These are phyloP conservation scores for Allolobophora icterica DNA, from an alignment of 2,888 invertebrate genomes.

Conservation along the genomic window DNA sequence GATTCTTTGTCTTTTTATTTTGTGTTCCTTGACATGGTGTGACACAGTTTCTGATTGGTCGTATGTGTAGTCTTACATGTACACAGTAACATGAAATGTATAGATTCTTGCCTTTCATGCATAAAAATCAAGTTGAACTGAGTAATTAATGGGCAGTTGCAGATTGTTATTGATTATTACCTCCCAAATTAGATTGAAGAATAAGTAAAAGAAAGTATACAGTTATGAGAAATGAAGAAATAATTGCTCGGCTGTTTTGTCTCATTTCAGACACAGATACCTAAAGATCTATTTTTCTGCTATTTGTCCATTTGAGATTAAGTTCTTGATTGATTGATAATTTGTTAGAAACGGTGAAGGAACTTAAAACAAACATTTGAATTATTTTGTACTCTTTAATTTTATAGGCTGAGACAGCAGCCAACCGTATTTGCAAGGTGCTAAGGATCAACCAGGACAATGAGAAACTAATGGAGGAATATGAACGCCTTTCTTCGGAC, in stretches of 20 bases:
- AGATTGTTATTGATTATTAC: too few relatives aligned
- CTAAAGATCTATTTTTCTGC: background rate
- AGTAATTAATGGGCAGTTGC: too few relatives aligned
- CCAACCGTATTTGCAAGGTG: conserved; percentile 99
- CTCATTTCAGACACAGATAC: background rate
- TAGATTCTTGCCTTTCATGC: too few relatives aligned
- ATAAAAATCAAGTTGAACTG: too few relatives aligned
- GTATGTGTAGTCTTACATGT: too few relatives aligned
- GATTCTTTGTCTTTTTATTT: background rate
- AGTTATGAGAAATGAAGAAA: background rate
- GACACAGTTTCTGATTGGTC: too few relatives aligned
- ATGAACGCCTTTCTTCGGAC: conserved; percentile 97
- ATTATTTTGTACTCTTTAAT: conserved; percentile 47
- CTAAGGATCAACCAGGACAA: conserved; percentile 99
- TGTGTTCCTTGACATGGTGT: background rate
- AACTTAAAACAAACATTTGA: background rate
- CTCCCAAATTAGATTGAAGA: too few relatives aligned
- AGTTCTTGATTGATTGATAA: background rate
- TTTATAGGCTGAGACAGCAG: conserved; percentile 96
- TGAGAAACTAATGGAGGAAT: conserved; percentile 99
- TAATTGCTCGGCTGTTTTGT: too few relatives aligned
- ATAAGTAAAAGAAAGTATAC: too few relatives aligned
- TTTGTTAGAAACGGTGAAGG: background rate
- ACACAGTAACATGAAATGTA: too few relatives aligned
- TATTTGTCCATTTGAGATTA: background rate